Base-by-base conservation (phyloP, 2,888 invertebrate genomes). In the Xanthorhoe designata region DNA sequence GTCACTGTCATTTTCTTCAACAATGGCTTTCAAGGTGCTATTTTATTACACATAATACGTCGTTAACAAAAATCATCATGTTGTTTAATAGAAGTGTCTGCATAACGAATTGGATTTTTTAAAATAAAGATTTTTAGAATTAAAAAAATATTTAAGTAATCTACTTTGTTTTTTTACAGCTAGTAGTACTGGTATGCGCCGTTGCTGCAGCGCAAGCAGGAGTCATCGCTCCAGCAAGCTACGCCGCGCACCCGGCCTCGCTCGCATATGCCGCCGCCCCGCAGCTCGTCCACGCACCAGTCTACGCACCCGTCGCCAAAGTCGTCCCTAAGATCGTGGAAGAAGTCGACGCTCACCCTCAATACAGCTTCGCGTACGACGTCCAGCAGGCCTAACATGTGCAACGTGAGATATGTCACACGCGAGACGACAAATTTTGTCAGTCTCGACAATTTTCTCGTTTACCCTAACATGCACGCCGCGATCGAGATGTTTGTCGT, bases 11-110 rank as follows among this genome's bases (percentile, higher is more conserved):
- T 78, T 65, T 72, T 73, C 68, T 72, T 61, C 73, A 70, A 82
- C 81, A 85, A 92, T 92, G 92, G 87, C 87, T 83, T 90, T 88
- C 79, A 91, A 90, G 91, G 92, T 92, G 81, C 71, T 78, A 65
- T 13, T 35, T 19, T 35, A 10, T 6, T 17, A 47, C 10, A n/a
- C n/a, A n/a, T n/a, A n/a, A n/a, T n/a, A n/a, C n/a, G n/a, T n/a
- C n/a, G n/a, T 24, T 24, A 24, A 24, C 24, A 3, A 1, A 24
- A 24, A 3, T 24, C n/a, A n/a, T 32, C 29, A 15, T 32, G n/a
- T 0, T 52, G 42, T 32, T 52, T 52, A 0, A 4, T 7, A 29
- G n/a, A 29, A 9, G 13, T n/a, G n/a, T 24, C 4, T 24, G 24
- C 4, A 24, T 3, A 24, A 4, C 24, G 1, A 3, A 24, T 24